Evolutionary conservation across 1,140 invertebrate species (phyloP), one percentile per base, ranked within the genome.

Genomic region (Sarcophaga bullata): DNA sequence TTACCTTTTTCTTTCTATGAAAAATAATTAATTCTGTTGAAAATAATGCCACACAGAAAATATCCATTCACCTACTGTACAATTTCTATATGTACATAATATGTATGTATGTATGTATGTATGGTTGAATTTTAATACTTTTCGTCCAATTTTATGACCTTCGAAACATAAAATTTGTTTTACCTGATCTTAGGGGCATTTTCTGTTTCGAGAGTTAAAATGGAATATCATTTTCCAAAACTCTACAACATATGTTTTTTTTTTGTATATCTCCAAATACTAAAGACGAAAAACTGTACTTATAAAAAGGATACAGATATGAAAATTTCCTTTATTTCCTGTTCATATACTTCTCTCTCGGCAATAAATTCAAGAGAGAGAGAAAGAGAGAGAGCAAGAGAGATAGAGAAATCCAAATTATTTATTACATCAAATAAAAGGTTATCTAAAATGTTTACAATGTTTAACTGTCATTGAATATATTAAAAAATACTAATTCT

Each of bases 261-360:
- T n/a, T 25, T 68, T 68, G 19, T 19, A 68, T 25, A 37, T 37
- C 25, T 37, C n/a, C 54, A 62, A n/a, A 25, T 68, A 68, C 17
- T 17, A 68, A 68, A 17, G 17, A 37, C 25, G 25, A 37, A 19
- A 68, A 19, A 68, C 62, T 68, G 62, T 68, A 68, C 62, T 68
- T 68, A 9, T 68, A n/a, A 25, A 68, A n/a, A 19, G 17, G 17
- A 68, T 68, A 9, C 62, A 3, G 25, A 37, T 68, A 19, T 17
- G 10, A 68, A 68, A 68, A 68, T 68, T 68, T 19, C 62, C 62
- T 68, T 68, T 68, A 68, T 68, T 68, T 68, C 19, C n/a, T 68
- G 19, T 52, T 9, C 50, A 10, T 37, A 37, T 13, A 3, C 50
- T 52, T 52, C 50, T 52, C 50, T 10, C 6, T 52, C 2, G 8